phyloP scores from a whole-genome alignment of 2,888 invertebrate genomes.

The Cheilosia vulpina region DNA sequence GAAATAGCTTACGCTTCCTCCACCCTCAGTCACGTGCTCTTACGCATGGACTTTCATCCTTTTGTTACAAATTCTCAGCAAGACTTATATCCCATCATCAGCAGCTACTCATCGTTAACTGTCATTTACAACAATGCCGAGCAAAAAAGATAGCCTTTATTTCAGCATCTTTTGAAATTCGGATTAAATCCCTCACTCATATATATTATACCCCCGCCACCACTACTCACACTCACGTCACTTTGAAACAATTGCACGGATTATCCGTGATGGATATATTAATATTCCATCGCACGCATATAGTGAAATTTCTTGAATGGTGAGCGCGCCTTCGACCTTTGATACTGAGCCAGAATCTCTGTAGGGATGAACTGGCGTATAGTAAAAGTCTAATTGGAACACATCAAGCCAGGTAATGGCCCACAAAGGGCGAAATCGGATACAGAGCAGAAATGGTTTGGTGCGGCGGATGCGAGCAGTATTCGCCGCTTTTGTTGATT shows the following conservation, averaged over 20 bases:
- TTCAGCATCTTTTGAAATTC: slow-evolving; percentile 40
- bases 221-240: not conserved
- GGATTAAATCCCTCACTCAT: slow-evolving; percentile 23
- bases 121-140: slow-evolving; percentile 22
- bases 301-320: not conserved
- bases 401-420: slow-evolving; percentile 58
- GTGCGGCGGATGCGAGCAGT: not conserved
- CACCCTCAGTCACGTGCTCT: not conserved
- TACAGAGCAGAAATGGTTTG: slow-evolving; percentile 13
- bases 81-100: slow-evolving; percentile 27
- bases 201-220: not conserved
- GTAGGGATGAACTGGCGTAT: not conserved
- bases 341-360: slow-evolving; percentile 13
- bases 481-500: slow-evolving; percentile 58
- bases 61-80: slow-evolving; percentile 27
- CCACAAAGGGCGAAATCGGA: slow-evolving; percentile 60
- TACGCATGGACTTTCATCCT: slow-evolving; percentile 20
- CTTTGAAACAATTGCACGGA: slow-evolving; percentile 23
- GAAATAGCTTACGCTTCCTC: slow-evolving; percentile 13
- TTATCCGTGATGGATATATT: slow-evolving; percentile 59
- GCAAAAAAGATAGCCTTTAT: not conserved
- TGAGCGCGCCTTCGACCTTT: slow-evolving; percentile 34
- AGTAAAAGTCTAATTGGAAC: slow-evolving; percentile 42
- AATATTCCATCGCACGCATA: slow-evolving; percentile 53
- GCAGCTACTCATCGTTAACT: slow-evolving; percentile 57